Base-by-base conservation (phyloP, 2,888 invertebrate genomes). In the Ramazzottius varieornatus region DNA sequence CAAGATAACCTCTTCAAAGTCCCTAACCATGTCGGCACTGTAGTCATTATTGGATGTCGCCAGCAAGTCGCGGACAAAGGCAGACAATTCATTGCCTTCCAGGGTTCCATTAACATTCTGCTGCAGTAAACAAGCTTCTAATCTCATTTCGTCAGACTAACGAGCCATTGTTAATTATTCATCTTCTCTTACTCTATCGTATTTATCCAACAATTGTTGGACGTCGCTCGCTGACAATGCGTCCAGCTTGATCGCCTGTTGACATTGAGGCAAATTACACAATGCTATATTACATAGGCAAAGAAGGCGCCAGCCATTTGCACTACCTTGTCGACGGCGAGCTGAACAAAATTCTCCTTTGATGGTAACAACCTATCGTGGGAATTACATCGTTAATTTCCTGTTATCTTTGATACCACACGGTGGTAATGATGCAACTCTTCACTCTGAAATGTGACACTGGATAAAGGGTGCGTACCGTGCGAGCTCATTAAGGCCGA, bases 51-150 rank as follows among this genome's bases (percentile, higher is more conserved):
- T 54, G 54, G 20, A 13, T 8, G 54, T 29, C 54, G 54, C 54
- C 54, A 54, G 54, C 4, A 54, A 24, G 54, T 54, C 54, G 54
- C 54, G 54, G 16, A 54, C 54, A 24, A 54, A 54, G n/a, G 54
- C 54, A 8, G 54, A 54, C 24, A 54, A 24, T 24, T 54, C 54
- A 54, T 54, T 54, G 24, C 54, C 54, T 29, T 54, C 54, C 4
- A 54, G 29, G 29, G 54, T 24, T 4, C 54, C 54, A 54, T 54
- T 54, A 8, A 54, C 54, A 24, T 29, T 29, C 54, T 54, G 54
- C 54, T 54, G 54, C 29, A 54, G 4, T n/a, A 20, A 40, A 40
- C 8, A 20, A 8, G 8, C 8, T 13, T 40, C 40, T 13, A 20
- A 40, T 13, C 40, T 40, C 40, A 40, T n/a, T n/a, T n/a, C n/a